A percentile compares a stretch with the other conserved stretches of the same genome.
Conservation (phyloP, 2,113 vertebrate species). For the Proteles cristata region DNA sequence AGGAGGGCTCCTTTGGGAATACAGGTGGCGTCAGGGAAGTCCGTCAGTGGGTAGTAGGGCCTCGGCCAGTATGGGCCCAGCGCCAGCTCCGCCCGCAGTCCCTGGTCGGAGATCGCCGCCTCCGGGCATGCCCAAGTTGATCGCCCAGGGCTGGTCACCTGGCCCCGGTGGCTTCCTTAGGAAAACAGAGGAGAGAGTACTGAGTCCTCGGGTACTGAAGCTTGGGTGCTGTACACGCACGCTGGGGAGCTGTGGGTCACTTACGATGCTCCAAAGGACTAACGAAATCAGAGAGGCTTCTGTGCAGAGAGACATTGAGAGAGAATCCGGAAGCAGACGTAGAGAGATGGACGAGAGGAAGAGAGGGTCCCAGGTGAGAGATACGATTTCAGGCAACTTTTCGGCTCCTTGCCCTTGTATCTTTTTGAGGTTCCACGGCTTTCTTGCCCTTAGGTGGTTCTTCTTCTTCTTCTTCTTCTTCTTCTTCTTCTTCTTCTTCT, state of each 20-base stretch:
- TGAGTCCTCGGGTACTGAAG: background rate
- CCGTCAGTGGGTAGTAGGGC: background rate
- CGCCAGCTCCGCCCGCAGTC: rapidly evolving
- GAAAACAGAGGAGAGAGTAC: background rate
- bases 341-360: background rate
- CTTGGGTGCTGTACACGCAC: background rate
- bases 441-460: background rate
- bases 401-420: background rate
- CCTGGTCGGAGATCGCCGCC: rapidly evolving
- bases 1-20: background rate
- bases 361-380: background rate
- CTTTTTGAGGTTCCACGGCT: background rate
- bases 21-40: background rate
- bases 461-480: too few relatives aligned
- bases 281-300: background rate
- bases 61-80: too few relatives aligned
- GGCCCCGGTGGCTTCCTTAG: background rate
- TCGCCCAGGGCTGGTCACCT: background rate
- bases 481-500: background rate
- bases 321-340: background rate
- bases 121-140: too few relatives aligned
- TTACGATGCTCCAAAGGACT: rapidly evolving
- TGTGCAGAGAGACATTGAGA: background rate
- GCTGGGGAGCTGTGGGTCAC: background rate
- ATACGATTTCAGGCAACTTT: background rate